Base-by-base conservation (phyloP, 1,140 invertebrate species). In the Calephelis virginiensis region DNA sequence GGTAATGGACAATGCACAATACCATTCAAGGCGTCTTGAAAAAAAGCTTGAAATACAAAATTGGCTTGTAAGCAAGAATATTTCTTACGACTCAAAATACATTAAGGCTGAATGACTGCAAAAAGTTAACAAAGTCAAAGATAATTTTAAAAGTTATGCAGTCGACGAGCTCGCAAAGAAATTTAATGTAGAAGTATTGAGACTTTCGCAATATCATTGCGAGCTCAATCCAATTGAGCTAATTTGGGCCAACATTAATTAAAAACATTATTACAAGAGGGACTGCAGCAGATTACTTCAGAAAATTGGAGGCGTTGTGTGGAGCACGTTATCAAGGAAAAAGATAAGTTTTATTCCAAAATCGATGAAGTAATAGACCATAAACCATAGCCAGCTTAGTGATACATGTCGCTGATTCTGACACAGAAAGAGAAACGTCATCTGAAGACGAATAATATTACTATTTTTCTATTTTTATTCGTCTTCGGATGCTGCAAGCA, bases 1-100 rank as follows among this genome's bases (percentile, higher is more conserved):
- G 49, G 76, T 43, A 43, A 43, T 43, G 40, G 40, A 43, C 40
- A 43, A 43, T 43, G 40, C 40, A 43, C 40, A 5, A 80, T 81
- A 85, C 62, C 76, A 82, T 66, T 69, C 71, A 28, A 66, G 76
- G 63, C 69, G 71, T 60, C 46, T 60, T 17, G 75, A 77, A 68
- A 75, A 68, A 68, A 68, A 83, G 61, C 11, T 13, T 45, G 67
- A 79, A 28, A 78, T 83, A 40, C 75, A 78, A 70, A 46, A 71
- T 10, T 83, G 79, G 78, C 67, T 81, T 40, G 14, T 8, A 37
- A 40, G 9, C 28, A 82, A 80, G 71, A 64, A 73, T 48, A 74
- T 81, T 48, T n/a, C 14, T 59, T 76, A 67, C 56, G 66, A 75
- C 12, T 64, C 75, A 60, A 65, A 68, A 37, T 68, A 77, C 63